Evolutionary conservation across 2,113 vertebrate species (phyloP).

Genomic region (Dipodomys stephensi): DNA sequence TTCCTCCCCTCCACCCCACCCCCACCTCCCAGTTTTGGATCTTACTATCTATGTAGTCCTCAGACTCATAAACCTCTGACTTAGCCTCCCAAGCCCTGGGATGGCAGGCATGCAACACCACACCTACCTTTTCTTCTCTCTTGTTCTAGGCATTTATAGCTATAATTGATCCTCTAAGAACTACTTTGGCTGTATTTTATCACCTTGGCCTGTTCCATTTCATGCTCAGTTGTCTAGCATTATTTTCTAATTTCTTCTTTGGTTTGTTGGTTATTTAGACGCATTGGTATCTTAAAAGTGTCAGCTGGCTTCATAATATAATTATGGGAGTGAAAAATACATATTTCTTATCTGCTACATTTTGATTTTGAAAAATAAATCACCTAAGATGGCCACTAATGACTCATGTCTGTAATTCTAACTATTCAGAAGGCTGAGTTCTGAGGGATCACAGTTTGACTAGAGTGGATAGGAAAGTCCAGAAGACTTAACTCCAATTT

Average conservation of each 20-base stretch:
- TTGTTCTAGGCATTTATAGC: background rate
- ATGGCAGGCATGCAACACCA: background rate
- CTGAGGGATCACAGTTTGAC: no score
- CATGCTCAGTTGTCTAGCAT: background rate
- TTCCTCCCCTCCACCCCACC: no score
- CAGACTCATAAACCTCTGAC: no score
- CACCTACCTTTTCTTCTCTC: background rate
- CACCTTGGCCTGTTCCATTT: no score
- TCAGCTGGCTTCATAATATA: background rate
- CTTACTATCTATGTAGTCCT: no score
- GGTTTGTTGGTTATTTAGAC: background rate
- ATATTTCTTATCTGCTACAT: background rate
- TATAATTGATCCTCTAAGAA: constrained; percentile 3
- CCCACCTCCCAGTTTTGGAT: no score
- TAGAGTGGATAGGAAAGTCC: no score
- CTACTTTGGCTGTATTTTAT: background rate
- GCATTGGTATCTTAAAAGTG: background rate
- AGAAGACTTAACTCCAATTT: no score
- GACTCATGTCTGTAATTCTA: no score
- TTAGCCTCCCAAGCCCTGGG: background rate
- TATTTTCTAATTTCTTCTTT: constrained; percentile 41
- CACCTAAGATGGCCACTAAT: background rate
- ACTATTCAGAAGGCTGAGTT: no score
- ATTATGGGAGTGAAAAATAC: background rate
- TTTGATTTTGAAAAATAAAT: background rate